phyloP scores from a whole-genome alignment of 1,140 invertebrate species.

The Leptinotarsa texana region DNA sequence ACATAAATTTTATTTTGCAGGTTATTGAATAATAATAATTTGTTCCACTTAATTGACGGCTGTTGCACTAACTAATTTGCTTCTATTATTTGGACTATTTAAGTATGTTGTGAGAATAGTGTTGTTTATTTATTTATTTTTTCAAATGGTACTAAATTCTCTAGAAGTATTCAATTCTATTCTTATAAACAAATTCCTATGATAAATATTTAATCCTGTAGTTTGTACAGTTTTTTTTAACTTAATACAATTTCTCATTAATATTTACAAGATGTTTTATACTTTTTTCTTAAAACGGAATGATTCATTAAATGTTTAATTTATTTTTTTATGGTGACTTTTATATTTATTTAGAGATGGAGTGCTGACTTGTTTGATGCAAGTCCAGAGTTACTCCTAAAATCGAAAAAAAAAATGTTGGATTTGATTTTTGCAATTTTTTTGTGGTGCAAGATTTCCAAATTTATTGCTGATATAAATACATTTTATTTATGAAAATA shows the following conservation, averaged over 20 bases:
- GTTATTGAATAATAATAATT: slow-evolving; percentile 25
- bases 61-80: slow-evolving; percentile 22
- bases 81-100: slow-evolving; percentile 25
- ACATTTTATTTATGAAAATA: neutral
- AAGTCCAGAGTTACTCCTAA: slow-evolving; percentile 33
- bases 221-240: slow-evolving; percentile 1
- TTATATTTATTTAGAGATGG: slow-evolving; percentile 25
- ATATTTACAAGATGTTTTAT: slow-evolving; percentile 28
- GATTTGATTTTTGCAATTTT: slow-evolving; percentile 7
- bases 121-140: slow-evolving; percentile 32
- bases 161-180: slow-evolving; percentile 28
- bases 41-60: slow-evolving; percentile 21
- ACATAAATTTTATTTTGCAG: slow-evolving; percentile 27
- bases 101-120: slow-evolving; percentile 8
- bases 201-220: neutral
- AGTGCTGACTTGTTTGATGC: slow-evolving; percentile 47
- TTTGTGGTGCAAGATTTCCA: slow-evolving; percentile 12
- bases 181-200: slow-evolving; percentile 34
- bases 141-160: neutral
- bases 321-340: slow-evolving; percentile 21
- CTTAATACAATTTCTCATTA: slow-evolving; percentile 24
- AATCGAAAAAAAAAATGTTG: too few species aligned
- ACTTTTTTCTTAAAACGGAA: slow-evolving; percentile 28
- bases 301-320: slow-evolving; percentile 22
- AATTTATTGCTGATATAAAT: neutral